Percentiles rank a stretch among this genome's conserved stretches.
phyloP scores from a whole-genome alignment of 1,140 invertebrate species.

The Matsumurasca onukii region DNA sequence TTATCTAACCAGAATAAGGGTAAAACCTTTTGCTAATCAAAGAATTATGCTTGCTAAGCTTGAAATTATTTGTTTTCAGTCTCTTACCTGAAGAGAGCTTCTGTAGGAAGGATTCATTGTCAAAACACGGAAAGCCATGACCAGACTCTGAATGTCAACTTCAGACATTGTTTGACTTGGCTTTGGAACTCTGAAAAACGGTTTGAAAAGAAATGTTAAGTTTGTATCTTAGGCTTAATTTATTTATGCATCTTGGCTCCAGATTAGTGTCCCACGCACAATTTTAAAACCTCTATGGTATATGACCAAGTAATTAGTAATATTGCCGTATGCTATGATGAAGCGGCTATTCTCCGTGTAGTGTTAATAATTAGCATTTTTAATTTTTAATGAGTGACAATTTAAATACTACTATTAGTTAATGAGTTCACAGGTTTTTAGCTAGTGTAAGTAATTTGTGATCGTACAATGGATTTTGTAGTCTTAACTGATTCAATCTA shows the following conservation, averaged over 20 bases:
- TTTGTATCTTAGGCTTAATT: neutral
- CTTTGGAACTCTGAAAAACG: conserved; percentile 31
- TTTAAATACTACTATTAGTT: too few relatives aligned
- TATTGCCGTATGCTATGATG: neutral
- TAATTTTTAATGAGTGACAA: too few relatives aligned
- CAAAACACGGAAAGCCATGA: conserved; percentile 52
- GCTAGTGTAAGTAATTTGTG: too few relatives aligned
- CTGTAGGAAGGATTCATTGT: conserved; percentile 50
- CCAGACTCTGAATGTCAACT: conserved; percentile 49
- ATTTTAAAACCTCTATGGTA: neutral
- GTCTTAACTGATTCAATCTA: too few relatives aligned
- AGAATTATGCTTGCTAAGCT: too few relatives aligned
- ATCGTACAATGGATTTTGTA: too few relatives aligned
- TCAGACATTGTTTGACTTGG: conserved; percentile 47
- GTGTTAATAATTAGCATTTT: too few relatives aligned
- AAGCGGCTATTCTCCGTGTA: too few relatives aligned
- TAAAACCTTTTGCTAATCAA: neutral
- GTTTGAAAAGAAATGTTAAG: conserved; percentile 3
- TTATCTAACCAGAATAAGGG: conserved; percentile 7
- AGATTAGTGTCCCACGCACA: neutral
- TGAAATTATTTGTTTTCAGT: neutral
- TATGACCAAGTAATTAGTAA: neutral
- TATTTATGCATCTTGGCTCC: neutral
- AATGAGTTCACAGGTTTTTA: too few relatives aligned
- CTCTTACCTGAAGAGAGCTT: conserved; percentile 52